Conservation (phyloP, 1,140 invertebrate species). For the Scaptomyza graminum region DNA sequence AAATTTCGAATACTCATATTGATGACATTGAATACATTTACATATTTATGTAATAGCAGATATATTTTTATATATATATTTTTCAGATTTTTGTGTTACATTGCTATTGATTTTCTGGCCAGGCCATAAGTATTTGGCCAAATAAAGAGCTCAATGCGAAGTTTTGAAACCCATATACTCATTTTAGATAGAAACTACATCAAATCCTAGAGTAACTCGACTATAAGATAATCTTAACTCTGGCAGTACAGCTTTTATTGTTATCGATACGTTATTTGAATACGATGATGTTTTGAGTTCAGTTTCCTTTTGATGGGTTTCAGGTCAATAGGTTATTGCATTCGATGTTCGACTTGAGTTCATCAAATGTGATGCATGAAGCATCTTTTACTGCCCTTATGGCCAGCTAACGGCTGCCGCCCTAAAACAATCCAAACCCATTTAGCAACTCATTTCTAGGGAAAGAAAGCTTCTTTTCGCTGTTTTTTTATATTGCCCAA, state of each 20-base stretch:
- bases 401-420: neutral
- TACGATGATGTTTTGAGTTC: no score
- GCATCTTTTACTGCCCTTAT: neutral
- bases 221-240: no score
- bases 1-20: neutral
- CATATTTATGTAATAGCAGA: neutral
- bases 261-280: no score
- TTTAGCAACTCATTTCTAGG: slow-evolving; percentile 9
- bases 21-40: neutral
- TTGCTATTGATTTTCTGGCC: neutral
- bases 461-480: neutral
- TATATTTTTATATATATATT: neutral
- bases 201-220: no score
- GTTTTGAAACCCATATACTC: no score
- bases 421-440: neutral
- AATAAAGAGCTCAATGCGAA: neutral
- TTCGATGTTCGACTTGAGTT: no score
- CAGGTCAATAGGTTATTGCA: no score
- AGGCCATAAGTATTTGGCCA: neutral
- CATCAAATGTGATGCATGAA: neutral
- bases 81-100: neutral
- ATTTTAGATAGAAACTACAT: no score
- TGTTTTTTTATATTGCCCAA: slow-evolving; percentile 17
- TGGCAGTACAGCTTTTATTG: no score
- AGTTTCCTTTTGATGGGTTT: no score